Percentiles rank a stretch among this genome's conserved stretches.
phyloP scores from a whole-genome alignment of 2,797 vertebrate genomes.

The Pitangus sulphuratus region DNA sequence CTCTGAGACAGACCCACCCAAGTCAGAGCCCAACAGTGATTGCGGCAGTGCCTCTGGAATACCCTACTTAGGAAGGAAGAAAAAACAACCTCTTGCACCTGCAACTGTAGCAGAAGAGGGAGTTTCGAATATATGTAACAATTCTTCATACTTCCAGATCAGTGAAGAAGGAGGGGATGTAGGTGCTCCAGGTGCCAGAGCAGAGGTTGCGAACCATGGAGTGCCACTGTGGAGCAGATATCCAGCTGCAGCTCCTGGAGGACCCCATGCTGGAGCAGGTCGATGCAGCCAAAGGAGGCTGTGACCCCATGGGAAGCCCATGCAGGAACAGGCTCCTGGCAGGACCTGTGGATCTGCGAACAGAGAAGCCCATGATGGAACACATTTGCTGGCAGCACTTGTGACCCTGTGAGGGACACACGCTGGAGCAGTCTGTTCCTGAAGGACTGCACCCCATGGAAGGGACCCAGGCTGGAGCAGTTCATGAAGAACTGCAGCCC shows the following conservation, averaged over 20 bases:
- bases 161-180: background rate
- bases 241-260: background rate
- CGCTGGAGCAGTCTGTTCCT: background rate
- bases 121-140: background rate
- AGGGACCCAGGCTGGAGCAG: background rate
- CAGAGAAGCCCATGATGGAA: background rate
- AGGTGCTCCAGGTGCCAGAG: background rate
- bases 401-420: background rate
- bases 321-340: background rate
- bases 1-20: background rate
- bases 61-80: rapidly evolving
- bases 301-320: background rate
- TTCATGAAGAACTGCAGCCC: background rate
- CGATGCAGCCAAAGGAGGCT: background rate
- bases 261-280: background rate
- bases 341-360: background rate
- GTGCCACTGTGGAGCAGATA: background rate
- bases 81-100: background rate
- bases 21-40: background rate
- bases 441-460: background rate
- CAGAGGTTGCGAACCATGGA: background rate
- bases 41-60: background rate
- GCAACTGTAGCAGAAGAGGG: background rate
- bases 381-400: background rate
- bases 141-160: no score